These are phyloP conservation scores for Chloroceryle amazona DNA, from an alignment of 2,797 vertebrate species.

Conservation along the genomic window DNA sequence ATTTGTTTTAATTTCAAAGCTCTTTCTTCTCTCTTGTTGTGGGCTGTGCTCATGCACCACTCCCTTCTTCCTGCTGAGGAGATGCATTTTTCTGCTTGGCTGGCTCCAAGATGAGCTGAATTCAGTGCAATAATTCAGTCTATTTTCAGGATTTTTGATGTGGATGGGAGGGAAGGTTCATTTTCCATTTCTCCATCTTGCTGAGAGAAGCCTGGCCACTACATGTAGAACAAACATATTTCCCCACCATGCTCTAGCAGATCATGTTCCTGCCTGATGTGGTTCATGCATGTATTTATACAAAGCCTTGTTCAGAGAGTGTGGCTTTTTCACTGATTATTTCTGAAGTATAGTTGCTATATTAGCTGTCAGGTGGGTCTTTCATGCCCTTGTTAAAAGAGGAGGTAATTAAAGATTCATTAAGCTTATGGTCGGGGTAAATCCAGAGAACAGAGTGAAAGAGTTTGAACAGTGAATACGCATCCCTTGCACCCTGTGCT, in stretches of 20 bases:
- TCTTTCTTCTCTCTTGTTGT: background rate
- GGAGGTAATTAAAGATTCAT: background rate
- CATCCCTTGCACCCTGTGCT: background rate
- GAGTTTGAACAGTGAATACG: background rate
- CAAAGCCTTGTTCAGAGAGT: background rate
- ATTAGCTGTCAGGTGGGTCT: background rate
- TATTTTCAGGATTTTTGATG: background rate
- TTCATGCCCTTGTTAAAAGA: background rate
- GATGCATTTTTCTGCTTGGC: constrained; percentile 15
- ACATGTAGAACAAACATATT: background rate
- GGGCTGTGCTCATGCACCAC: background rate
- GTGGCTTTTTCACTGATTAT: background rate
- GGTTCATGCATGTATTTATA: background rate
- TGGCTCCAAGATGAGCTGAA: background rate
- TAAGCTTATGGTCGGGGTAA: background rate
- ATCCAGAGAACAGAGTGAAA: background rate
- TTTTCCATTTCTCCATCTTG: background rate
- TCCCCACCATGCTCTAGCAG: background rate
- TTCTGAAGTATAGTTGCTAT: background rate
- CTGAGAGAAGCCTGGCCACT: background rate
- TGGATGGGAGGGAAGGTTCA: background rate
- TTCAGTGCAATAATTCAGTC: background rate
- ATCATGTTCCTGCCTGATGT: background rate
- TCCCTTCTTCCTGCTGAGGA: background rate
- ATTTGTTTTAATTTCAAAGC: constrained; percentile 42